phyloP scores from a whole-genome alignment of 2,888 invertebrate species.

The Tribolium freemani region DNA sequence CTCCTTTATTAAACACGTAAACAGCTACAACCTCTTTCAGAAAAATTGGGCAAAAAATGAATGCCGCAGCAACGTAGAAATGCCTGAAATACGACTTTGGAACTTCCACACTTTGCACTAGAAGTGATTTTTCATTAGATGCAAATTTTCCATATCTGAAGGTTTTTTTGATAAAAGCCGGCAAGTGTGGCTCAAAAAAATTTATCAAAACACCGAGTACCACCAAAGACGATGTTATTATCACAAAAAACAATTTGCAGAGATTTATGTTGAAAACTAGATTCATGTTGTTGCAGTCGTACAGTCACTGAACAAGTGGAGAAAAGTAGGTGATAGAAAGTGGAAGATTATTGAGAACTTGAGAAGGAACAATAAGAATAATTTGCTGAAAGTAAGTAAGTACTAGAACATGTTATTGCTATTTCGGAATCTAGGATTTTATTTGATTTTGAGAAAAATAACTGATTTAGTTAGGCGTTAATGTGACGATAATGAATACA shows the following conservation, averaged over 20 bases:
- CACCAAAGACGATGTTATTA: slow-evolving; percentile 60
- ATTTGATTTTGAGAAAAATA: too few relatives aligned
- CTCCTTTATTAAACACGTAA: slow-evolving; percentile 69
- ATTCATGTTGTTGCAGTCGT: not conserved
- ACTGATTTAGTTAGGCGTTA: too few relatives aligned
- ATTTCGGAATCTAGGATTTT: too few relatives aligned
- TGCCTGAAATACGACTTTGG: slow-evolving; percentile 87
- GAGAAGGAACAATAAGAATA: not conserved
- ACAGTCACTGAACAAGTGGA: not conserved
- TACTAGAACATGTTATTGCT: too few relatives aligned
- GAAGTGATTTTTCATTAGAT: slow-evolving; percentile 68
- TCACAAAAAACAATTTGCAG: slow-evolving; percentile 33
- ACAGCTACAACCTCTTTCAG: slow-evolving; percentile 69
- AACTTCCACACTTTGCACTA: slow-evolving; percentile 72
- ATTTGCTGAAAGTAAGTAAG: too few relatives aligned
- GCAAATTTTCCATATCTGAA: slow-evolving; percentile 83
- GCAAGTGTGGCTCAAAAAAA: slow-evolving; percentile 76
- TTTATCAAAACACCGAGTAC: slow-evolving; percentile 75
- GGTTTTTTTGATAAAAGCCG: slow-evolving; percentile 75
- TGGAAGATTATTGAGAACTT: not conserved
- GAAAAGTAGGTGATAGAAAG: not conserved
- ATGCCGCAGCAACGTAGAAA: slow-evolving; percentile 81
- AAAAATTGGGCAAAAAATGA: slow-evolving; percentile 69
- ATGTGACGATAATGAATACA: too few relatives aligned
- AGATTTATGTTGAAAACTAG: not conserved